Evolutionary conservation across 1,140 invertebrate species (phyloP), one percentile per base, ranked within the genome.

Genomic region (Bombus polaris): DNA sequence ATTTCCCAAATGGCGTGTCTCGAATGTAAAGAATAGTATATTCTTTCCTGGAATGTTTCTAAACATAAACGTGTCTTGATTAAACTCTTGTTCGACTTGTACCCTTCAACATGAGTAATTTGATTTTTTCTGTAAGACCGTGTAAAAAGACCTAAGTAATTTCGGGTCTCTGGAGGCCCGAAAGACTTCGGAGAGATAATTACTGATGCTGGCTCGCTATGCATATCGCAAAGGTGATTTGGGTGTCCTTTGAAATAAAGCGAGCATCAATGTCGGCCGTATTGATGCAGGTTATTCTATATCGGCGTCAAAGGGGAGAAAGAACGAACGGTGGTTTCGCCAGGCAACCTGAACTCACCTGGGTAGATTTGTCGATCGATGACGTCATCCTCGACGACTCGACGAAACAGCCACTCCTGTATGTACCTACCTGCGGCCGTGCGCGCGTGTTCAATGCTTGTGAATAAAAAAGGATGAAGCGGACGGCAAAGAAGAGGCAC

Each of bases 351-450:
- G 86, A 79, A 47, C 83, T 87, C 65, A 42, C 80, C 81, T 85
- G 81, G 82, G 80, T 87, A 35, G 85, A 87, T 88, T 87, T 87
- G 80, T 88, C 83, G 87, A 86, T 87, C 80, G 88, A 35, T 91
- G 88, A 89, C 88, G 88, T 89, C 86, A 89, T 70, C 83, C 83
- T 72, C 81, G 57, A 83, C 82, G 79, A 88, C 83, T 76, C 81
- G 57, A 83, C 82, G 79, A 88, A 89, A 82, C 78, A 75, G 74
- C 73, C 81, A 73, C 81, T 83, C 82, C 73, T 66, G 72, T 87
- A 62, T 57, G 71, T 47, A 78, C 42, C 68, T 71, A 83, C 81
- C 57, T 62, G 81, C 81, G 81, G 59, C 4, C 32, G 71, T 78
- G 81, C 62, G 59, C 82, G 87, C 79, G 81, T 88, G 78, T 81